Evolutionary conservation across 2,797 vertebrate genomes (phyloP).

Genomic region (Sphenodon punctatus): DNA sequence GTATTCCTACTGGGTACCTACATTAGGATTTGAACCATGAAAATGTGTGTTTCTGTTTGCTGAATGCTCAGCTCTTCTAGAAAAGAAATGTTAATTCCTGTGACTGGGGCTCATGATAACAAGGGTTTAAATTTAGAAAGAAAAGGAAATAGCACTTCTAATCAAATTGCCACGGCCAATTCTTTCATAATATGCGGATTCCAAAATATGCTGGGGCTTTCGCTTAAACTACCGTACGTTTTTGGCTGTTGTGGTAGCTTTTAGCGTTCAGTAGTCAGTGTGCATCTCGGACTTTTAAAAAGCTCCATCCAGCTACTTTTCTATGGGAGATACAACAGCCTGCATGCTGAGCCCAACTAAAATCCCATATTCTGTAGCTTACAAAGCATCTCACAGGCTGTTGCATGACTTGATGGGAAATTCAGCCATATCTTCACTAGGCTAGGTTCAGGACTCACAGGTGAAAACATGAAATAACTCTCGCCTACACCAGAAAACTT

Average conservation of each 20-base stretch:
- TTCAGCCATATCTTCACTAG: neutral
- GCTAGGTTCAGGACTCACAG: neutral
- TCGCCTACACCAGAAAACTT: neutral
- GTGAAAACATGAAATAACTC: neutral
- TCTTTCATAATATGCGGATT: neutral
- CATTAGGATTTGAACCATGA: neutral
- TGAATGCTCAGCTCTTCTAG: neutral
- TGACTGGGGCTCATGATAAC: neutral
- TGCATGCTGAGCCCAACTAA: neutral
- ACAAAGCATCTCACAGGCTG: neutral
- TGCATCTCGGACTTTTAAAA: neutral
- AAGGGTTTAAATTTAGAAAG: neutral
- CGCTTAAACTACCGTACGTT: neutral
- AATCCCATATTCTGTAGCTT: neutral
- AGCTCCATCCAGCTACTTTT: no score
- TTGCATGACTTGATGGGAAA: neutral
- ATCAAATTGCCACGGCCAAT: neutral
- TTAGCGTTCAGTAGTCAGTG: neutral
- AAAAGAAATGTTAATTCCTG: constrained; percentile 2
- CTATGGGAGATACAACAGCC: no score
- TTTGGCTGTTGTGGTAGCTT: neutral
- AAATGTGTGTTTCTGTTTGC: neutral
- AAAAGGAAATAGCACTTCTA: neutral
- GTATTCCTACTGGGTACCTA: neutral
- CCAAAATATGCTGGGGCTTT: neutral